phyloP scores from a whole-genome alignment of 92 coral and sea anemone species.

The Zoanthus solanderi region DNA sequence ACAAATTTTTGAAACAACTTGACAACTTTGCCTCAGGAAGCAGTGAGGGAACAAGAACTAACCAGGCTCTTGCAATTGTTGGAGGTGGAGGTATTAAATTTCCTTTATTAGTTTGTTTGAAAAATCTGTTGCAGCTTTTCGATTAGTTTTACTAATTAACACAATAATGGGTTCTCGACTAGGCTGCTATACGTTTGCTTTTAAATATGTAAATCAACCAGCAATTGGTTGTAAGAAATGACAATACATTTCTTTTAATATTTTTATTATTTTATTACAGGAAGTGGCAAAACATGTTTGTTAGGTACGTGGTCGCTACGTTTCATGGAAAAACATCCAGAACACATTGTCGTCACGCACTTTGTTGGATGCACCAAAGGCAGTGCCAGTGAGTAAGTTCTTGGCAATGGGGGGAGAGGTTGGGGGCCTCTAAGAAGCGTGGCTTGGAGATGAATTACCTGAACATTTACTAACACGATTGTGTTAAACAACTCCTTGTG shows the following conservation, averaged over 20 bases:
- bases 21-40: slow-evolving; percentile 55
- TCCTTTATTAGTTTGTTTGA: too few relatives aligned
- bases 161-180: background rate
- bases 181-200: too few relatives aligned
- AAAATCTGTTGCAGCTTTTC: background rate
- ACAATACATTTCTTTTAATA: too few relatives aligned
- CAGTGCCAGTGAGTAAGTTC: slow-evolving; percentile 68
- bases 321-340: slow-evolving; percentile 71
- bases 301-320: slow-evolving; percentile 82
- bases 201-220: too few relatives aligned
- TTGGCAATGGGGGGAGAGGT: background rate
- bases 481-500: too few relatives aligned
- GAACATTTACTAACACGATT: too few relatives aligned
- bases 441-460: too few relatives aligned
- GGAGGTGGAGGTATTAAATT: slow-evolving; percentile 73
- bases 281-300: slow-evolving; percentile 87
- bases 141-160: background rate
- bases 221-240: too few relatives aligned
- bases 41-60: slow-evolving; percentile 10
- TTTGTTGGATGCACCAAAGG: slow-evolving; percentile 83
- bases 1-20: slow-evolving; percentile 62
- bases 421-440: background rate
- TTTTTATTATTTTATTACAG: slow-evolving; percentile 14
- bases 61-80: slow-evolving; percentile 58
- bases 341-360: slow-evolving; percentile 83